These are phyloP conservation scores for Lipophrys pholis DNA, from an alignment of 2,113 vertebrate genomes.

Conservation along the genomic window DNA sequence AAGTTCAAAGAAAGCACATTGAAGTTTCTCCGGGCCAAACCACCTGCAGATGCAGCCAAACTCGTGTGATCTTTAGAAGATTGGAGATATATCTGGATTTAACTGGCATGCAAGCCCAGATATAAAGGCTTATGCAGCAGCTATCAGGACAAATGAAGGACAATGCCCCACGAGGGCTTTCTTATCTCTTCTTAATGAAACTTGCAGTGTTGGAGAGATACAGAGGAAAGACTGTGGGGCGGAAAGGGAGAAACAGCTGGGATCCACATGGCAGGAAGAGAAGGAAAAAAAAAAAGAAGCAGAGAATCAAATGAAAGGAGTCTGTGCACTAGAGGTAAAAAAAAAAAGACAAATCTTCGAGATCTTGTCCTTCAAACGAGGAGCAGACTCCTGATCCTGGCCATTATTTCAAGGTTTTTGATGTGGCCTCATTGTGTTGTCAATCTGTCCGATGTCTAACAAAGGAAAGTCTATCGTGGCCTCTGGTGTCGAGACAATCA, in stretches of 20 bases:
- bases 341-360: no score
- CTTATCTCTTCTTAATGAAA: conserved; percentile 19
- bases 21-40: conserved; percentile 13
- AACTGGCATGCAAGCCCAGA: background rate
- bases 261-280: background rate
- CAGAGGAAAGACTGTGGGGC: background rate
- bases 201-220: background rate
- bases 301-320: background rate
- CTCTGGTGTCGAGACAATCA: no score
- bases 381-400: no score
- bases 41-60: conserved; percentile 6
- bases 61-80: conserved; percentile 24
- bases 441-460: no score
- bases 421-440: no score
- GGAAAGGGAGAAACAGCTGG: background rate
- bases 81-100: conserved; percentile 17
- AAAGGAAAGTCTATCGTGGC: no score
- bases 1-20: conserved; percentile 12
- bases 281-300: background rate
- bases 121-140: conserved; percentile 16
- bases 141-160: conserved; percentile 38
- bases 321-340: no score
- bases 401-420: no score
- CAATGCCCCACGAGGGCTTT: conserved; percentile 4
- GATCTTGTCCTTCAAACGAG: no score